phyloP scores from a whole-genome alignment of 2,888 invertebrate genomes.

The Elysia crispata region DNA sequence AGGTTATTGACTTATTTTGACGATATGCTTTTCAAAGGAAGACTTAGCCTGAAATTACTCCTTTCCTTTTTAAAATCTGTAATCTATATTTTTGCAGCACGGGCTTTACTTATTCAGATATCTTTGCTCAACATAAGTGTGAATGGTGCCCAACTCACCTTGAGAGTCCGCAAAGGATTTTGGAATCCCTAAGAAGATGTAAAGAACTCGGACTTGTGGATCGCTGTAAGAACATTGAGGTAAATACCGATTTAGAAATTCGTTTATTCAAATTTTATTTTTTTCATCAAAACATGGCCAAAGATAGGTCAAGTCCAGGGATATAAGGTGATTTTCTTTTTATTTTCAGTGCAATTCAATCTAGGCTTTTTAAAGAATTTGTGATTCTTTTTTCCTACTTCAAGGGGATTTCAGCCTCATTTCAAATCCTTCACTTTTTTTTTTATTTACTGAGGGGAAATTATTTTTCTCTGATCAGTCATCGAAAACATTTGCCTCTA shows the following conservation, averaged over 20 bases:
- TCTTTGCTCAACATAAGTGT: constrained; percentile 85
- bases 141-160: constrained; percentile 83
- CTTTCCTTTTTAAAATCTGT: background rate
- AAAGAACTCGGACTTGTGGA: constrained; percentile 83
- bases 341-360: background rate
- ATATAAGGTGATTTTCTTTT: background rate
- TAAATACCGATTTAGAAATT: too few relatives aligned
- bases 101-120: constrained; percentile 87
- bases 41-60: too few relatives aligned
- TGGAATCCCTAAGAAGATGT: constrained; percentile 84
- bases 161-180: constrained; percentile 87
- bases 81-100: constrained; percentile 78
- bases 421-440: too few relatives aligned
- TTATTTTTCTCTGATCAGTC: too few relatives aligned
- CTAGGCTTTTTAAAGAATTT: too few relatives aligned
- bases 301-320: background rate
- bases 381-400: too few relatives aligned
- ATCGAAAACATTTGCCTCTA: too few relatives aligned
- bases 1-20: too few relatives aligned
- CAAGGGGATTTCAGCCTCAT: too few relatives aligned
- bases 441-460: too few relatives aligned
- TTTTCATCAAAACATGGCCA: background rate
- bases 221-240: constrained; percentile 79
- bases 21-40: too few relatives aligned
- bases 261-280: background rate